Evolutionary conservation across 2,888 invertebrate species (phyloP), one percentile per base, ranked within the genome.

Genomic region (Helobdella robusta): DNA sequence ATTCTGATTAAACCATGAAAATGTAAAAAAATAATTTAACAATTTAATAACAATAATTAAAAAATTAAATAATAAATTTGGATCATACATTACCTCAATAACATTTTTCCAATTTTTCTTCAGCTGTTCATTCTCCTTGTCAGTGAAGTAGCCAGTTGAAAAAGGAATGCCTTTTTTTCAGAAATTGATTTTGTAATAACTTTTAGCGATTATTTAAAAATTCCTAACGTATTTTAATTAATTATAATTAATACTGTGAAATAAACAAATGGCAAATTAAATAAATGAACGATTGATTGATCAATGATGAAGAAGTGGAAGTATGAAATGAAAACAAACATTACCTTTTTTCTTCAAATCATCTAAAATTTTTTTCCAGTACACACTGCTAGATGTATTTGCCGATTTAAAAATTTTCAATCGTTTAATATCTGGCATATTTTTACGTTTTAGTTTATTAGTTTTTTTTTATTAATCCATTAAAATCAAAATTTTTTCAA

Each of bases 61-160:
- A n/a, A n/a, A n/a, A n/a, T n/a, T n/a, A n/a, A n/a, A n/a, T n/a
- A n/a, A n/a, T n/a, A n/a, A n/a, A n/a, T n/a, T n/a, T n/a, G n/a
- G n/a, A n/a, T n/a, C n/a, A n/a, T n/a, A n/a, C 44, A 44, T 30
- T 46, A 61, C 61, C 48, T 61, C 48, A n/a, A 20, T 61, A 28
- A 61, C 1, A n/a, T 25, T 48, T 48, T n/a, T 15, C 61, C 61
- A 61, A 61, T 61, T 61, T 44, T 44, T 46, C 28, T 11, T 30
- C 48, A 61, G 32, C 34, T 61, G 61, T 1, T 48, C 11, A 61
- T 61, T 61, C 48, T 61, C 61, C 20, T 20, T n/a, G 8, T 15
- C 20, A 28, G 61, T 32, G 32, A 61, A 61, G 23, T 48, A 48
- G n/a, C 61, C 61, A 61, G 61, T 48, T 4, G 8, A 18, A 48